These are phyloP conservation scores for Hanleya hanleyi DNA, from an alignment of 2,888 invertebrate species.

Conservation along the genomic window DNA sequence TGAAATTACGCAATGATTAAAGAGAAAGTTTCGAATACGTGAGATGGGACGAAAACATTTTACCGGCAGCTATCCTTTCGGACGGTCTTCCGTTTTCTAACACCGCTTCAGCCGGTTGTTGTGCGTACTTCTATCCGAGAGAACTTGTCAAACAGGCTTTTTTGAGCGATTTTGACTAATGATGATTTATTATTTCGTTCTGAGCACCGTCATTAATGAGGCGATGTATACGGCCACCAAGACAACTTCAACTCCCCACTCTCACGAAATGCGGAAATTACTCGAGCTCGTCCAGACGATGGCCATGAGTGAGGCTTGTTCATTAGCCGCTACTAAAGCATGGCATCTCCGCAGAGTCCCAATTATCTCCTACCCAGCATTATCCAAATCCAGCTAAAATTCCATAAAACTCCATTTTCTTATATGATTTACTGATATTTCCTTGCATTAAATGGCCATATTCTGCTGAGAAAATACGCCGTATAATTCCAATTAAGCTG, in stretches of 20 bases:
- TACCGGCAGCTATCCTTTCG: no score
- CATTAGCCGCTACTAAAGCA: background rate
- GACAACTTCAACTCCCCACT: background rate
- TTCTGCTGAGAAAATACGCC: no score
- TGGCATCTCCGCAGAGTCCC: background rate
- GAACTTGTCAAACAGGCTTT: conserved; percentile 1
- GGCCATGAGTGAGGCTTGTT: background rate
- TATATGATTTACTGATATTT: conserved; percentile 10
- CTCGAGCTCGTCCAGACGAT: background rate
- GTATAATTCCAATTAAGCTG: no score
- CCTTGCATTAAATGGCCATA: background rate
- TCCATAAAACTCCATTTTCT: conserved; percentile 4
- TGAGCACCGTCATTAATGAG: background rate
- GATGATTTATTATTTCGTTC: conserved; percentile 5
- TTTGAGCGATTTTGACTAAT: conserved; percentile 3
- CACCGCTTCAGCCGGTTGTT: no score
- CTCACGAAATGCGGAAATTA: conserved; percentile 3
- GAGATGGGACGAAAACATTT: background rate
- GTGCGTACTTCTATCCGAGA: no score
- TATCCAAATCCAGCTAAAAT: background rate
- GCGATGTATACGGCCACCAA: background rate
- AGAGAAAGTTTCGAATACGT: background rate
- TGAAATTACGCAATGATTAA: conserved; percentile 3
- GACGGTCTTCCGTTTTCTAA: no score
- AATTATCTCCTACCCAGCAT: background rate